These are phyloP conservation scores for Synanthedon formicaeformis DNA, from an alignment of 2,888 invertebrate species.

Conservation along the genomic window DNA sequence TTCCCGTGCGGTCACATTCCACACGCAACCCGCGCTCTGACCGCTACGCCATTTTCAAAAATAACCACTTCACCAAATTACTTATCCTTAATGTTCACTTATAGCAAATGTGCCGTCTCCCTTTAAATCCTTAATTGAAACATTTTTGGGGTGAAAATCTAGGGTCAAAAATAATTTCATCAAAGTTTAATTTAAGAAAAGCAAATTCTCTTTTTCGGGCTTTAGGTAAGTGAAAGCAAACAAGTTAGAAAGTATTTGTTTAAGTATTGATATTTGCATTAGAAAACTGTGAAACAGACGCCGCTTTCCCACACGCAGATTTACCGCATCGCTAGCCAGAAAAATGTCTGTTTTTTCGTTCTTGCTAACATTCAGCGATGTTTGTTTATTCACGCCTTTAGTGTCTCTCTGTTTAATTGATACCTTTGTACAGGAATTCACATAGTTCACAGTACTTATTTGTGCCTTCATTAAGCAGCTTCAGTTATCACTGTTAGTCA, in stretches of 20 bases:
- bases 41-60: not conserved
- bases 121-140: too few relatives aligned
- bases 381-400: not conserved
- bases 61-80: not conserved
- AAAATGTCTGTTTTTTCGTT: not conserved
- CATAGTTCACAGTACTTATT: too few relatives aligned
- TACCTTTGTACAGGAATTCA: too few relatives aligned
- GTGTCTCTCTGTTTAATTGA: too few relatives aligned
- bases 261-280: slow-evolving; percentile 58
- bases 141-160: too few relatives aligned
- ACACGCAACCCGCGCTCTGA: not conserved
- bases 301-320: slow-evolving; percentile 51
- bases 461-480: too few relatives aligned
- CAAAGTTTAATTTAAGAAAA: too few relatives aligned
- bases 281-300: slow-evolving; percentile 56
- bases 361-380: not conserved
- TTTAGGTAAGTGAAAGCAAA: slow-evolving; percentile 40
- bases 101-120: too few relatives aligned
- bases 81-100: too few relatives aligned
- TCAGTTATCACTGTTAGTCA: too few relatives aligned
- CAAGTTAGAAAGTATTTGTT: slow-evolving; percentile 61
- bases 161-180: too few relatives aligned
- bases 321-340: slow-evolving; percentile 14
- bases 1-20: slow-evolving; percentile 22
- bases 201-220: not conserved